Evolutionary conservation across 2,113 vertebrate genomes (phyloP).

Genomic region (Calyptomena viridis): DNA sequence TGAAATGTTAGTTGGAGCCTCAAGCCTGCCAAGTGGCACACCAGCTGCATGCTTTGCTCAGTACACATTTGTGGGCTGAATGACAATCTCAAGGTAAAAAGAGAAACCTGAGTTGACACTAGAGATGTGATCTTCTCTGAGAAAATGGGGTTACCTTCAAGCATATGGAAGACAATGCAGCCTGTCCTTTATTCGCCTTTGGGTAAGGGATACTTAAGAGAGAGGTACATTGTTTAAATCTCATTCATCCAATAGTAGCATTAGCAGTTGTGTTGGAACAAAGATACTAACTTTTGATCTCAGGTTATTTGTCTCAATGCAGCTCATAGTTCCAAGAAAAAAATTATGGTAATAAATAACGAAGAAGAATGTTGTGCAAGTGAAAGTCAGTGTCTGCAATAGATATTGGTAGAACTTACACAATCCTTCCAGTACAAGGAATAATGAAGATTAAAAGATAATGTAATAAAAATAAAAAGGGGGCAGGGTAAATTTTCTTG

Average conservation of each 20-base stretch:
- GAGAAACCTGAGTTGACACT: background rate
- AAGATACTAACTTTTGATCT: background rate
- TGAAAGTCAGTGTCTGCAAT: background rate
- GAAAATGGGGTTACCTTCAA: background rate
- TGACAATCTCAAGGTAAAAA: slow-evolving; percentile 26
- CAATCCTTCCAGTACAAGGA: background rate
- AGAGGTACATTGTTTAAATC: background rate
- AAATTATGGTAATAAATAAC: background rate
- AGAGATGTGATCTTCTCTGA: background rate
- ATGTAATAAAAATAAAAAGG: background rate
- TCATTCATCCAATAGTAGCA: background rate
- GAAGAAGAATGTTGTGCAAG: background rate
- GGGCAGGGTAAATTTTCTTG: background rate
- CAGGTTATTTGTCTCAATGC: background rate
- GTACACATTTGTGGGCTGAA: background rate
- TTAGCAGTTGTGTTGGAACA: background rate
- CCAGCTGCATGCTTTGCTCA: background rate
- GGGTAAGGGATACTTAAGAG: background rate
- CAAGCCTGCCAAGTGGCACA: background rate
- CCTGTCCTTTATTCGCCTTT: background rate
- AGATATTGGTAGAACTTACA: background rate
- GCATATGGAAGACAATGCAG: background rate
- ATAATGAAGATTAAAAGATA: slow-evolving; percentile 3
- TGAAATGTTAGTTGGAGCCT: background rate
- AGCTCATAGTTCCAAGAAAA: background rate